These are phyloP conservation scores for Coilia nasus DNA, from an alignment of 2,797 vertebrate genomes.

Conservation along the genomic window DNA sequence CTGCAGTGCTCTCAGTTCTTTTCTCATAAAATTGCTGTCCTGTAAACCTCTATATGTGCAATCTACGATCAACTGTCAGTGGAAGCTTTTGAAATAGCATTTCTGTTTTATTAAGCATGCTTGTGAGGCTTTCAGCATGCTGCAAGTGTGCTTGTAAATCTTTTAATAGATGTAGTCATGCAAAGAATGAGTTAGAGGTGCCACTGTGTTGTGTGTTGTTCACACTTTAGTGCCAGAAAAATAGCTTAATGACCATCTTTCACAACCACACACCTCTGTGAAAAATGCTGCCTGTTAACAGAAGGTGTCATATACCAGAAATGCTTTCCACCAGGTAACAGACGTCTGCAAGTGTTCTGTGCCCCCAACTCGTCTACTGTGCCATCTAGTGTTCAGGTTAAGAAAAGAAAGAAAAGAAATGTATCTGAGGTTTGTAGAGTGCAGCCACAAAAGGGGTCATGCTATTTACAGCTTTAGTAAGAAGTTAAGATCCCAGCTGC, in stretches of 20 bases:
- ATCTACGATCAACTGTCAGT: background rate
- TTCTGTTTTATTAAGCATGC: background rate
- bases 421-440: background rate
- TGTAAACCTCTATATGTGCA: background rate
- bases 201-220: background rate
- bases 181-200: background rate
- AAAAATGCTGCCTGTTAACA: background rate
- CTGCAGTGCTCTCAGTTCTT: background rate
- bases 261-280: background rate
- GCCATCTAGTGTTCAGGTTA: conserved; percentile 54
- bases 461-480: background rate
- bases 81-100: conserved; percentile 5
- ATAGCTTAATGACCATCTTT: background rate
- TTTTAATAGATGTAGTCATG: background rate
- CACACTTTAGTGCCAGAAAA: background rate
- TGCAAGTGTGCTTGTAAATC: background rate
- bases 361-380: background rate
- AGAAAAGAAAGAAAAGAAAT: conserved; percentile 29
- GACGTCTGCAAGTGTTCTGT: background rate
- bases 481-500: no score
- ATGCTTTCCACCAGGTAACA: background rate
- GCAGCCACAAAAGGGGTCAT: background rate
- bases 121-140: background rate
- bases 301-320: background rate
- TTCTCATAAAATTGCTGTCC: background rate